Percentiles rank a stretch among this genome's conserved stretches.
Evolutionary conservation across 2,888 invertebrate species (phyloP).

Genomic region (Trissolcus japonicus): DNA sequence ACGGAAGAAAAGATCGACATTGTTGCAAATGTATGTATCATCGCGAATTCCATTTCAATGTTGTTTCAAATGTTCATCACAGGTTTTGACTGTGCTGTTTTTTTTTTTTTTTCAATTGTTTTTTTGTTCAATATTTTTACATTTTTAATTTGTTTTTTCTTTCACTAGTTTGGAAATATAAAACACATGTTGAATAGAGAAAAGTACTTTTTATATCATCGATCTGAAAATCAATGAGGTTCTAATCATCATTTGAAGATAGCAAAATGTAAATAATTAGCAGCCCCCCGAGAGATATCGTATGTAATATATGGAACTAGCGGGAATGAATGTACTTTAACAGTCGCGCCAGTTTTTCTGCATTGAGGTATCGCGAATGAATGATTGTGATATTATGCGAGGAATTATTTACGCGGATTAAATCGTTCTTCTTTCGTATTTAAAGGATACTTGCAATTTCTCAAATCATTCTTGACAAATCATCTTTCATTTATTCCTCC

Average conservation of each 20-base stretch:
- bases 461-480: neutral
- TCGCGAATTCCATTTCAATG: no score
- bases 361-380: slow-evolving; percentile 20
- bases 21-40: neutral
- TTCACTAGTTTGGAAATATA: no score
- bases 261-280: slow-evolving; percentile 25
- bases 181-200: no score
- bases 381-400: slow-evolving; percentile 31
- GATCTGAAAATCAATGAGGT: slow-evolving; percentile 5
- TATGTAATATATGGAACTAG: slow-evolving; percentile 34
- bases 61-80: no score
- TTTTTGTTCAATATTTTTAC: no score
- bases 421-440: slow-evolving; percentile 1
- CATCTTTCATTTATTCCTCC: no score
- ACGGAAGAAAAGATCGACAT: slow-evolving; percentile 8
- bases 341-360: slow-evolving; percentile 12
- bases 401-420: slow-evolving; percentile 13
- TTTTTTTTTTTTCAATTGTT: no score
- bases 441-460: neutral
- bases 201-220: no score
- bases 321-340: slow-evolving; percentile 10
- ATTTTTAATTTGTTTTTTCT: no score
- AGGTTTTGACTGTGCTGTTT: no score
- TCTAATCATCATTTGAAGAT: slow-evolving; percentile 43
- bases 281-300: slow-evolving; percentile 32